Evolutionary conservation across 2,113 vertebrate species (phyloP).

Genomic region (Chlorocebus sabaeus): DNA sequence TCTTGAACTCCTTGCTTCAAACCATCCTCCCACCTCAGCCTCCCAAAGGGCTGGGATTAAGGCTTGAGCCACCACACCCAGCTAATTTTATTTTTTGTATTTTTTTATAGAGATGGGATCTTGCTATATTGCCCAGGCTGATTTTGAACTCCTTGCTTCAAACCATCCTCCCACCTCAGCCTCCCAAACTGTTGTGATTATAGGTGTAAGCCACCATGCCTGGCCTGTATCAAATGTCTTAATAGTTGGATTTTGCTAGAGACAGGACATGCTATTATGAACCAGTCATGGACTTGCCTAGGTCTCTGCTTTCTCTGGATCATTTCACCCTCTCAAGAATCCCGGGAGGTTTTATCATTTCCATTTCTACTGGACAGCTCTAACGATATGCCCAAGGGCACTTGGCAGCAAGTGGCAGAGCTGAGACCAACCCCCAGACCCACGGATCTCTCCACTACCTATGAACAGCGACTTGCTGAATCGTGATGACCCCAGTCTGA

Average conservation of each 20-base stretch:
- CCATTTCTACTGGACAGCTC: not conserved
- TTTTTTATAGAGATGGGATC: not conserved
- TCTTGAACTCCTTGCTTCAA: not conserved
- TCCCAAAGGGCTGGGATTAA: not conserved
- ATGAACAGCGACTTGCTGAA: not conserved
- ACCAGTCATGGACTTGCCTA: not conserved
- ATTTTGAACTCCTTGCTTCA: not conserved
- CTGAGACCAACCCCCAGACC: not conserved
- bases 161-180: not conserved
- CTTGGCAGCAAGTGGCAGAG: not conserved
- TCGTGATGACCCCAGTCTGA: accelerated
- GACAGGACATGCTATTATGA: not conserved
- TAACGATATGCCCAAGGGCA: accelerated
- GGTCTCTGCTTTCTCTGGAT: not conserved
- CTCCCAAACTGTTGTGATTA: not conserved
- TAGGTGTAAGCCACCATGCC: not conserved
- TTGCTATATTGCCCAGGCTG: not conserved
- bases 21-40: not conserved
- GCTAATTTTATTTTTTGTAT: not conserved
- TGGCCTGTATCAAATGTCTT: not conserved
- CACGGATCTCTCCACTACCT: not conserved
- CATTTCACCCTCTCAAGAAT: not conserved
- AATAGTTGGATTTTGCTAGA: not conserved
- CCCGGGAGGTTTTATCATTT: not conserved
- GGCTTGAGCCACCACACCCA: too few species aligned